Evolutionary conservation across 2,888 invertebrate species (phyloP).

Genomic region (Lepidonotus clava): DNA sequence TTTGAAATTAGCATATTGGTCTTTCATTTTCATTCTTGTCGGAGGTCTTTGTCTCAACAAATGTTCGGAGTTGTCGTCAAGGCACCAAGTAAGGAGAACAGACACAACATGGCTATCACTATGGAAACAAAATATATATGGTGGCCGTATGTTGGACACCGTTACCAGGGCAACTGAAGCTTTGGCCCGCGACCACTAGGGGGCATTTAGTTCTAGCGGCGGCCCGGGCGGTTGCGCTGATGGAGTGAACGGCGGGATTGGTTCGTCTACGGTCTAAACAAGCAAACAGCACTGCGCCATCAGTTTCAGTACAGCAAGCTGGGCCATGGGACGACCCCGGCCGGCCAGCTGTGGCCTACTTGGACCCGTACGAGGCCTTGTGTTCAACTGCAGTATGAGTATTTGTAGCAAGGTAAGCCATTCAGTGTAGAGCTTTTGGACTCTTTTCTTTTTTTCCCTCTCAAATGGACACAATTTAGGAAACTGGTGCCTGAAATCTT

Average conservation of each 20-base stretch:
- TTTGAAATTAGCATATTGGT: too few relatives aligned
- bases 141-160: not conserved
- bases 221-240: not conserved
- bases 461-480: too few relatives aligned
- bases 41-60: constrained; percentile 4
- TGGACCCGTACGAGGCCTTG: too few relatives aligned
- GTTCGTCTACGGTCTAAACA: constrained; percentile 37
- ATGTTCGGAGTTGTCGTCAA: not conserved
- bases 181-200: constrained; percentile 9
- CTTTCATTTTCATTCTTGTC: too few relatives aligned
- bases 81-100: constrained; percentile 32
- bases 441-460: too few relatives aligned
- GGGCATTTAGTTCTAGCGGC: constrained; percentile 29
- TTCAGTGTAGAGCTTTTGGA: too few relatives aligned
- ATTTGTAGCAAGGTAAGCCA: too few relatives aligned
- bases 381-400: too few relatives aligned
- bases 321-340: too few relatives aligned
- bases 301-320: too few relatives aligned
- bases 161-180: constrained; percentile 44
- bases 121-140: constrained; percentile 42
- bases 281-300: constrained; percentile 32
- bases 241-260: not conserved
- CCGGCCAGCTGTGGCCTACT: too few relatives aligned
- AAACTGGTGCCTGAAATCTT: too few relatives aligned
- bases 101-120: constrained; percentile 38